Base-by-base conservation (phyloP, 2,888 invertebrate genomes). In the Lypha dubia region DNA sequence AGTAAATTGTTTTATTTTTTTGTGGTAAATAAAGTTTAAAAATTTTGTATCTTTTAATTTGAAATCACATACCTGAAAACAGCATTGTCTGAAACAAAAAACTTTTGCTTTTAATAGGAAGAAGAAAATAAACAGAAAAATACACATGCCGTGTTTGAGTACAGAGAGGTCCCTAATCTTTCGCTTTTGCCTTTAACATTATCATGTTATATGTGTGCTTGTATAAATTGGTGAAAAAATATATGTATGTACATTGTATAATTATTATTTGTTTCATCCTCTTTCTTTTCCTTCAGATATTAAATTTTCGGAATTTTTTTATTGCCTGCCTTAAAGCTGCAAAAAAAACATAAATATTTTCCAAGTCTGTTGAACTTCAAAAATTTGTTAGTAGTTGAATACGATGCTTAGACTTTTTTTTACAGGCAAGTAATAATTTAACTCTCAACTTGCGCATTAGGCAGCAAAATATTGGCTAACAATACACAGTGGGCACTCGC, bases 41-140 rank as follows among this genome's bases (percentile, higher is more conserved):
- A 41, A 44, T 11, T 46, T 28, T 38, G 13, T 44, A 53, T 75
- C 24, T 53, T 70, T 68, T 4, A 67, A 68, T 56, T 15, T 46
- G 24, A 83, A 65, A 46, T 68, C 32, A 28, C 51, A 38, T 56
- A 58, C 60, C 46, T 60, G 32, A 22, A 49, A 65, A 65, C 9
- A 28, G 22, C n/a, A 60, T 35, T 8, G 4, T 32, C 38, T 17
- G 46, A 65, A 76, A 58, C 17, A 63, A 63, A 28, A 67, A 79
- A 83, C 83, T 79, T 77, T 83, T 83, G 77, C 60, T 73, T 77
- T 79, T 68, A 73, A 73, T 32, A 83, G 38, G 13, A 46, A 35
- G 6, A 53, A 63, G 41, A 38, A 28, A 28, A 28, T 28, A 73
- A 44, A 7, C 53, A 51, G 0, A 49, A 49, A 67, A 24, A 44